Evolutionary conservation across 2,113 vertebrate species (phyloP), one percentile per base, ranked within the genome.

Genomic region (Pterophyllum scalare): DNA sequence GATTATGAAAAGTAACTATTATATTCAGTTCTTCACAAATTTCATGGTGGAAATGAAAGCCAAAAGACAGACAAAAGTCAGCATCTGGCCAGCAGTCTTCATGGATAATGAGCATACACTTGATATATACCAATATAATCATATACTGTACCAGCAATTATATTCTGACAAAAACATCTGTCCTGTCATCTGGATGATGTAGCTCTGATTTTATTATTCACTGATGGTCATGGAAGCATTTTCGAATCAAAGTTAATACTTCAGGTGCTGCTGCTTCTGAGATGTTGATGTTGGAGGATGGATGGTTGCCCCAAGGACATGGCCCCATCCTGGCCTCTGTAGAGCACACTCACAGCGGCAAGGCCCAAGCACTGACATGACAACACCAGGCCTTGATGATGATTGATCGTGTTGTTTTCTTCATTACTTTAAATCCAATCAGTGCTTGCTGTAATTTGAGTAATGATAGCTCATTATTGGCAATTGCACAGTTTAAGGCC

Each of bases 341-440:
- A 97, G 97, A 94, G 90, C 95, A 72, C 89, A 90, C 93, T 94
- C 93, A 92, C 80, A 84, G 91, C 94, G 6, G 84, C 88, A 79
- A 90, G 90, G 90, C 94, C 93, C 79, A 70, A 90, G 85, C 93
- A 89, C 91, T 94, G 95, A 97, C 96, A 92, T 96, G 95, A 96
- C 93, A 96, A 97, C 95, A 96, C 96, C 93, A 91, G 92, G 93
- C 94, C 91, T 96, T 98, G 98, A 99, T 98, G 97, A 97, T 98
- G 98, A 99, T 99, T 97, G 97, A 99, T 99, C 94, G 93, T 97
- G 97, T 97, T 98, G 97, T 97, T 98, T 98, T 97, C 97, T 97
- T 98, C 97, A 99, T 98, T 98, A 98, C 96, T 97, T 97, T 98
- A 98, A 98, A 98, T 97, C 97, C 97, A 98, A 98, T 99, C 97